A percentile compares a stretch with the other conserved stretches of the same genome.
These are phyloP conservation scores for Mus musculus DNA, from an alignment of 2,113 vertebrate genomes.

Conservation along the genomic window GRCm39 chr1:44954501-44955000, in stretches of 20 bases:
- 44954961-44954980: too few species aligned
- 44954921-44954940: too few species aligned
- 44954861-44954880: rapidly evolving
- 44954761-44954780: background rate
- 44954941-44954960: too few species aligned
- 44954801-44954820: background rate
- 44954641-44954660: background rate
- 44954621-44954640: background rate
- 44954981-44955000: too few species aligned
- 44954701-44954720: background rate
- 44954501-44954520: too few species aligned
- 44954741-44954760: background rate
- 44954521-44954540: too few species aligned
- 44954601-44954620: background rate
- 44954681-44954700: background rate
- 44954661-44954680: background rate
- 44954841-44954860: background rate
- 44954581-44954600: background rate
- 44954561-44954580: background rate
- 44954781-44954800: too few species aligned
- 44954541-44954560: background rate
- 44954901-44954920: too few species aligned
- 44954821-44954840: background rate
- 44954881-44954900: background rate
- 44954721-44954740: background rate